A percentile compares a stretch with the other conserved stretches of the same genome.
phyloP scores from a whole-genome alignment of 1,140 invertebrate genomes.

The Macrostomum lignano region DNA sequence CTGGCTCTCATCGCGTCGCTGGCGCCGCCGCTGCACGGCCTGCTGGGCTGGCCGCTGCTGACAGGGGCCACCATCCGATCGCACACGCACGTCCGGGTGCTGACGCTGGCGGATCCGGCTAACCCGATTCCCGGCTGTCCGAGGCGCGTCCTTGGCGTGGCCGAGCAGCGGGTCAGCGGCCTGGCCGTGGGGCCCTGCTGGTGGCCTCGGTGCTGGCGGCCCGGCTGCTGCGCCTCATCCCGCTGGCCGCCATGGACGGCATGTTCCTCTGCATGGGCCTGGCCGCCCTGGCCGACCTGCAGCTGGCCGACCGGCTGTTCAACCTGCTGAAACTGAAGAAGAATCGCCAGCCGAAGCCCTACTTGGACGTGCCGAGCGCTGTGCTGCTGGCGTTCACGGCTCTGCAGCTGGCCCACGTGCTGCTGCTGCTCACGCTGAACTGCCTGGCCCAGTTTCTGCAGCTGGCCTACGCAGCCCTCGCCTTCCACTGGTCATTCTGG shows the following conservation, averaged over 20 bases:
- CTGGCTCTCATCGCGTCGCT: too few relatives aligned
- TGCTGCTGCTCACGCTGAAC: background rate
- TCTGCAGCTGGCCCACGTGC: background rate
- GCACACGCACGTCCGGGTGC: too few relatives aligned
- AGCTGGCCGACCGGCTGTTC: background rate
- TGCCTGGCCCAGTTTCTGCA: background rate
- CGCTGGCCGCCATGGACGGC: slow-evolving; percentile 2
- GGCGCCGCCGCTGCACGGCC: too few relatives aligned
- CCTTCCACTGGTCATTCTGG: slow-evolving; percentile 1
- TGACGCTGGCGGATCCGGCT: too few relatives aligned
- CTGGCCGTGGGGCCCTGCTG: background rate
- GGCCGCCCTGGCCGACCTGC: background rate
- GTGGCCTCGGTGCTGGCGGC: background rate
- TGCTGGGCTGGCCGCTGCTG: slow-evolving; percentile 1
- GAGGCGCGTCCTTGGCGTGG: slow-evolving; percentile 1
- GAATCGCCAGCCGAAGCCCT: background rate
- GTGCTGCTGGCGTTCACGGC: background rate
- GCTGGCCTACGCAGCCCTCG: background rate
- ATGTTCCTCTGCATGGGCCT: slow-evolving; percentile 4
- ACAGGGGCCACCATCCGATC: slow-evolving; percentile 1
- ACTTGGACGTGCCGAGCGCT: background rate
- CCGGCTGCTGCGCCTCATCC: background rate
- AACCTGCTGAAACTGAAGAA: background rate
- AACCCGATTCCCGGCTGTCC: background rate
- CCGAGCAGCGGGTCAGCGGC: slow-evolving; percentile 2